phyloP scores from a whole-genome alignment of 2,888 invertebrate genomes.

The Caenorhabditis sp. region DNA sequence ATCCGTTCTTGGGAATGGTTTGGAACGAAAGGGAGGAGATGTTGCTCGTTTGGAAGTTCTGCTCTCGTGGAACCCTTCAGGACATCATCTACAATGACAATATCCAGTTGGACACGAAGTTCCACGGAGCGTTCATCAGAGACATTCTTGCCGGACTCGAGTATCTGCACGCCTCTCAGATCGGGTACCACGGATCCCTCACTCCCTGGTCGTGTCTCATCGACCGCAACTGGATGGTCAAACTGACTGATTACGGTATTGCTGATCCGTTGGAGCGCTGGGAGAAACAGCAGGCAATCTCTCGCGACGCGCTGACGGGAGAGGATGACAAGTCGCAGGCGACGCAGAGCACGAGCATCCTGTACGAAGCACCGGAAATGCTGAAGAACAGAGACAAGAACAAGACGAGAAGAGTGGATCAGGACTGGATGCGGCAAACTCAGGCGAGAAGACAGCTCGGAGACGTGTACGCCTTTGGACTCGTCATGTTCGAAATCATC shows the following conservation, averaged over 20 bases:
- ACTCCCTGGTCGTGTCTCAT: slow-evolving; percentile 71
- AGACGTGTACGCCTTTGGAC: slow-evolving; percentile 77
- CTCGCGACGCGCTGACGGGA: slow-evolving; percentile 59
- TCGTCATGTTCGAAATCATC: slow-evolving; percentile 75
- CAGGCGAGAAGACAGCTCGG: slow-evolving; percentile 67
- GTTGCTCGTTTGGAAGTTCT: slow-evolving; percentile 77
- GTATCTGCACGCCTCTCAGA: slow-evolving; percentile 67
- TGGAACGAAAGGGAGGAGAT: slow-evolving; percentile 78
- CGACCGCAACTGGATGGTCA: slow-evolving; percentile 72
- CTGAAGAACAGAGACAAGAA: slow-evolving; percentile 77
- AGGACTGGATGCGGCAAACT: slow-evolving; percentile 66
- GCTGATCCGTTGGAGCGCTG: slow-evolving; percentile 77
- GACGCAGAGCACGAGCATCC: slow-evolving; percentile 72
- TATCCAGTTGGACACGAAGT: slow-evolving; percentile 64
- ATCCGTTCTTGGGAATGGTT: slow-evolving; percentile 91
- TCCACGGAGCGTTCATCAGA: slow-evolving; percentile 70
- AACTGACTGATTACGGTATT: slow-evolving; percentile 71
- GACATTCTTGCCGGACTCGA: slow-evolving; percentile 70
- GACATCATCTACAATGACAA: slow-evolving; percentile 70
- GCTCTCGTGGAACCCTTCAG: slow-evolving; percentile 69
- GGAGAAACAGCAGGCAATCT: slow-evolving; percentile 74
- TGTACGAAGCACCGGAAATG: slow-evolving; percentile 77
- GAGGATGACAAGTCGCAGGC: slow-evolving; percentile 76
- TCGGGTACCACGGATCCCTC: slow-evolving; percentile 69
- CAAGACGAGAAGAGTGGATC: slow-evolving; percentile 66